phyloP scores from a whole-genome alignment of 1,140 invertebrate genomes.

The Drosophila orena region DNA sequence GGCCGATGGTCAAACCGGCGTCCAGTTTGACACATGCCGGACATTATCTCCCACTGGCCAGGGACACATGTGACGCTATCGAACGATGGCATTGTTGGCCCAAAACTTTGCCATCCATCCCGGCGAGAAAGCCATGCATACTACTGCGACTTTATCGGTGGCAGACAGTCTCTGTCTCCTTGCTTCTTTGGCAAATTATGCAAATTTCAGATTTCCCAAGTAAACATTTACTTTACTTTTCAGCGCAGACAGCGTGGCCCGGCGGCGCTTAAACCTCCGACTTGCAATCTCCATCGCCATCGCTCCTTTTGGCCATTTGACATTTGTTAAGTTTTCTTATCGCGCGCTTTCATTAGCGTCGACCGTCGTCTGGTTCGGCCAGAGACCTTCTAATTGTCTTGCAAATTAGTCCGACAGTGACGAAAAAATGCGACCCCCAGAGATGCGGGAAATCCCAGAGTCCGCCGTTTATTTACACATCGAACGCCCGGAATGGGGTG shows the following conservation, averaged over 20 bases:
- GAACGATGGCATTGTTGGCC: background rate
- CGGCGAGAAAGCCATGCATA: conserved; percentile 59
- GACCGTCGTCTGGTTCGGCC: conserved; percentile 52
- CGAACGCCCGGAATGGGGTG: conserved; percentile 32
- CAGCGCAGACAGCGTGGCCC: conserved; percentile 62
- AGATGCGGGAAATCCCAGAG: conserved; percentile 28
- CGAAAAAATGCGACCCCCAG: conserved; percentile 53
- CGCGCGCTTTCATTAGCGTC: conserved; percentile 78
- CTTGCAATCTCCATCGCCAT: conserved; percentile 19
- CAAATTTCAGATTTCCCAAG: conserved; percentile 81
- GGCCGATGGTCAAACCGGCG: conserved; percentile 52
- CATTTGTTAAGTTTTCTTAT: conserved; percentile 77
- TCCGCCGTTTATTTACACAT: conserved; percentile 60
- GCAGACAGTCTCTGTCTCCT: conserved; percentile 23
- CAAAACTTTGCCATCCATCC: conserved; percentile 22
- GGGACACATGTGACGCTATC: conserved; percentile 69
- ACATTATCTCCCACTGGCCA: conserved; percentile 55
- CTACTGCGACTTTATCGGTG: conserved; percentile 63
- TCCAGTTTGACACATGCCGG: conserved; percentile 70
- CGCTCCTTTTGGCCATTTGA: conserved; percentile 46
- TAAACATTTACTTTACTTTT: conserved; percentile 84
- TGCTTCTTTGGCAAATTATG: conserved; percentile 73
- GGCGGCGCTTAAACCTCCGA: conserved; percentile 24
- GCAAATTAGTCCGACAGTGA: conserved; percentile 72
- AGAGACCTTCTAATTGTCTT: conserved; percentile 81